Evolutionary conservation across 2,113 vertebrate genomes (phyloP).

Genomic region (Phaethon lepturus): DNA sequence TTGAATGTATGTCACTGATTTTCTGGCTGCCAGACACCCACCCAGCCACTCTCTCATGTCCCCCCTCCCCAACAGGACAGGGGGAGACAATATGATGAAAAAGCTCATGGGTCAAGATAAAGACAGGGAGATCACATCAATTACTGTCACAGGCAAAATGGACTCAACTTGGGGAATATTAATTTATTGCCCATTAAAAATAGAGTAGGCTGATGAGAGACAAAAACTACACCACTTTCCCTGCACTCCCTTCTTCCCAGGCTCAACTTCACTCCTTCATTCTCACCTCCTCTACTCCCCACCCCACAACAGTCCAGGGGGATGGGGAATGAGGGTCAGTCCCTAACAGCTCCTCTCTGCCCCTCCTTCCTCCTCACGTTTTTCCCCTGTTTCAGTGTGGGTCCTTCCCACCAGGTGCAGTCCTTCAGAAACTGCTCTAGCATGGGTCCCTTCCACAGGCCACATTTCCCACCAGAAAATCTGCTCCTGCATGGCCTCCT

Average conservation of each 20-base stretch:
- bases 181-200: neutral
- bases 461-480: neutral
- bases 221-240: neutral
- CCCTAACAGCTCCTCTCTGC: neutral
- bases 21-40: neutral
- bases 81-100: neutral
- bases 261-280: neutral
- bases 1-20: accelerated
- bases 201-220: neutral
- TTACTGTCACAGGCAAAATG: neutral
- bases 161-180: neutral
- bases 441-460: neutral
- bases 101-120: neutral
- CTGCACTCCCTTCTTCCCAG: neutral
- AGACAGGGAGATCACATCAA: neutral
- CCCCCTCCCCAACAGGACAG: neutral
- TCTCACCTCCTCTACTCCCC: neutral
- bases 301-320: neutral
- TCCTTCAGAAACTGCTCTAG: neutral
- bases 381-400: neutral
- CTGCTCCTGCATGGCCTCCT: neutral
- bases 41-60: neutral
- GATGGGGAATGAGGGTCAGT: neutral
- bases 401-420: neutral
- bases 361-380: neutral